These are phyloP conservation scores for Drosophila parvula DNA, from an alignment of 1,140 invertebrate genomes.

Conservation along the genomic window DNA sequence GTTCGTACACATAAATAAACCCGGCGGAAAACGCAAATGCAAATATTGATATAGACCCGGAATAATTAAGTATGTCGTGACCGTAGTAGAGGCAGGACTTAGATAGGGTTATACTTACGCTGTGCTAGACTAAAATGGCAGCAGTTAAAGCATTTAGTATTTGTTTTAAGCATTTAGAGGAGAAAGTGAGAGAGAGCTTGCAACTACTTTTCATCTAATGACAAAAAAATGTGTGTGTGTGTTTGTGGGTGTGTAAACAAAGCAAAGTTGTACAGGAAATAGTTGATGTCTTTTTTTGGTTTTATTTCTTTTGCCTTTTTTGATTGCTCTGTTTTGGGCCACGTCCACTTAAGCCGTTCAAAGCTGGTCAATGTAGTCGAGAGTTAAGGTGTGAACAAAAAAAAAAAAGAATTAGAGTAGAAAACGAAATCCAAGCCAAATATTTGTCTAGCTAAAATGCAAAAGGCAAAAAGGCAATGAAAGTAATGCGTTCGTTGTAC, in stretches of 20 bases:
- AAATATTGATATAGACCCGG: background rate
- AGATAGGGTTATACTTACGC: slow-evolving; percentile 31
- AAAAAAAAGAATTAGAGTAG: slow-evolving; percentile 19
- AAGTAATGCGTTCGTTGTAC: slow-evolving; percentile 21
- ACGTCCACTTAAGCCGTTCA: slow-evolving; percentile 12
- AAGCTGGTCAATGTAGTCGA: slow-evolving; percentile 6
- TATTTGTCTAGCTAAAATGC: slow-evolving; percentile 77
- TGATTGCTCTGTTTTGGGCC: background rate
- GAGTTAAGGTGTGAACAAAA: slow-evolving; percentile 32
- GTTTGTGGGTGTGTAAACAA: background rate
- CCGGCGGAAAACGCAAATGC: too few relatives aligned
- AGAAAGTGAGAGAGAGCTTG: slow-evolving; percentile 30
- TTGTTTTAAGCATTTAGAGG: slow-evolving; percentile 2
- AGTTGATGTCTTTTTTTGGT: background rate
- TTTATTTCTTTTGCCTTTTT: background rate
- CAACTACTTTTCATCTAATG: slow-evolving; percentile 48
- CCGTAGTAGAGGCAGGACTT: background rate
- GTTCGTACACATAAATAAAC: slow-evolving; percentile 10
- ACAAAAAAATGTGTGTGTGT: slow-evolving; percentile 21
- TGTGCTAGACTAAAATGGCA: slow-evolving; percentile 12
- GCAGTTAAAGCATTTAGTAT: background rate
- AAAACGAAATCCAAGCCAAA: slow-evolving; percentile 67
- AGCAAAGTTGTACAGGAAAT: slow-evolving; percentile 18
- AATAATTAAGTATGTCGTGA: slow-evolving; percentile 5
- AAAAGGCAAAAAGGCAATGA: slow-evolving; percentile 44